These are phyloP conservation scores for Eufriesea mexicana DNA, from an alignment of 1,140 invertebrate genomes.

Conservation along the genomic window DNA sequence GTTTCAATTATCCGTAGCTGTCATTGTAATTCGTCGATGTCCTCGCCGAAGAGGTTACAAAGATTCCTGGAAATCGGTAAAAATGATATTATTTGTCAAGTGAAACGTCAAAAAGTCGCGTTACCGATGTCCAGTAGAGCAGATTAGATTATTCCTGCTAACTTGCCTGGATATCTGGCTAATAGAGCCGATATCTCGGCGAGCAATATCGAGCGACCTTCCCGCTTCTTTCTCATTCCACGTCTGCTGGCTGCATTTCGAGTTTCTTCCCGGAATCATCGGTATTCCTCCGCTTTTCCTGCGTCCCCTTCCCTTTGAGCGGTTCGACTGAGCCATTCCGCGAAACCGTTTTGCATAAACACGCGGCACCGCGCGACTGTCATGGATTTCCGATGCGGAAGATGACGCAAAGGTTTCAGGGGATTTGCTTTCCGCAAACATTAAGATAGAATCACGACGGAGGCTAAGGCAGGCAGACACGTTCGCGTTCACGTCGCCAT, in stretches of 20 bases:
- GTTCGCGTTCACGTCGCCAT: neutral
- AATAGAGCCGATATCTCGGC: constrained; percentile 59
- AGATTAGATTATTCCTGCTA: constrained; percentile 13
- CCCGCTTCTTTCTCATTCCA: neutral
- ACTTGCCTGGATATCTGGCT: constrained; percentile 27
- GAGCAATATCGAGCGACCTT: neutral
- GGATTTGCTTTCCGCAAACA: constrained; percentile 49
- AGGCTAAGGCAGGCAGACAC: neutral
- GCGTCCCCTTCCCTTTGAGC: neutral
- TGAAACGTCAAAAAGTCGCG: too few relatives aligned
- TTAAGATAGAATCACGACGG: constrained; percentile 56
- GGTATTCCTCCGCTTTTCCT: constrained; percentile 25
- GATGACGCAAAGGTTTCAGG: constrained; percentile 54
- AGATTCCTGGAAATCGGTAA: too few relatives aligned
- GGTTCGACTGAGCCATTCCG: constrained; percentile 60
- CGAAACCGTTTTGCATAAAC: constrained; percentile 70
- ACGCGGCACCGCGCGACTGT: constrained; percentile 32
- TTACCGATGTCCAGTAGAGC: too few relatives aligned
- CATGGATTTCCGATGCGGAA: constrained; percentile 58
- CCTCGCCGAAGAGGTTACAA: too few relatives aligned
- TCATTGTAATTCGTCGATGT: too few relatives aligned
- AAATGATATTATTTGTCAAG: too few relatives aligned
- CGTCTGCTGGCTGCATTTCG: constrained; percentile 47
- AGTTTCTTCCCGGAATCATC: constrained; percentile 1
- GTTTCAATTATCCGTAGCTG: too few relatives aligned